phyloP scores from a whole-genome alignment of 2,888 invertebrate species.

The Phrixothrix hirtus region DNA sequence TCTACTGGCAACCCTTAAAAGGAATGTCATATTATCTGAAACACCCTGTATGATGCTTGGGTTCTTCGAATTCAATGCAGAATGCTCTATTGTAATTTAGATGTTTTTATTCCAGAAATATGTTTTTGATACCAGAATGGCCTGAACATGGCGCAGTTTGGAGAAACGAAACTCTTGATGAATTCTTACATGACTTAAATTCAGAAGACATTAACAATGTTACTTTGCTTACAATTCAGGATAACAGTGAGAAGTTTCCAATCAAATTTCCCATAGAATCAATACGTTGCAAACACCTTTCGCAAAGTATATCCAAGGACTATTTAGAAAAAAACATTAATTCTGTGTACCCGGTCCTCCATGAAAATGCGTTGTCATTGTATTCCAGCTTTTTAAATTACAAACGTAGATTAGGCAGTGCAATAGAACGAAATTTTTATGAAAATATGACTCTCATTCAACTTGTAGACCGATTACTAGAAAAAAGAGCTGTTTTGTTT shows the following conservation, averaged over 20 bases:
- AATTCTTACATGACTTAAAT: slow-evolving; percentile 9
- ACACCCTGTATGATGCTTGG: too few relatives aligned
- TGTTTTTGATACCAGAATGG: slow-evolving; percentile 25
- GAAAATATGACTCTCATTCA: slow-evolving; percentile 62
- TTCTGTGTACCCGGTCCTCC: slow-evolving; percentile 70
- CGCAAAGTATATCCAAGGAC: slow-evolving; percentile 25
- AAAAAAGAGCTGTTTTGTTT: slow-evolving; percentile 62
- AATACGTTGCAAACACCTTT: slow-evolving; percentile 43
- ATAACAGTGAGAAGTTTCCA: slow-evolving; percentile 53
- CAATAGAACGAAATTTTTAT: slow-evolving; percentile 61
- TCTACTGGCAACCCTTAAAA: too few relatives aligned
- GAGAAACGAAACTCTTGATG: slow-evolving; percentile 9
- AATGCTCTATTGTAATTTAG: too few relatives aligned
- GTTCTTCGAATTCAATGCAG: too few relatives aligned
- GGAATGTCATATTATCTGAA: too few relatives aligned
- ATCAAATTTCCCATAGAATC: slow-evolving; percentile 53
- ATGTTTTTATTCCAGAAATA: slow-evolving; percentile 1
- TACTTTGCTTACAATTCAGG: slow-evolving; percentile 43
- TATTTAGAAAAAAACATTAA: slow-evolving; percentile 54
- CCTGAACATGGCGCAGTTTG: slow-evolving; percentile 13
- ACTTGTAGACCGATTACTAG: slow-evolving; percentile 62
- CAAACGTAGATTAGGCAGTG: slow-evolving; percentile 61
- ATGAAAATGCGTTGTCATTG: slow-evolving; percentile 66
- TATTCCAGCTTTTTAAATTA: slow-evolving; percentile 68
- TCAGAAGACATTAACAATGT: neutral